Evolutionary conservation across 2,113 vertebrate genomes (phyloP).

Genomic region (Nyctibius bracteatus): DNA sequence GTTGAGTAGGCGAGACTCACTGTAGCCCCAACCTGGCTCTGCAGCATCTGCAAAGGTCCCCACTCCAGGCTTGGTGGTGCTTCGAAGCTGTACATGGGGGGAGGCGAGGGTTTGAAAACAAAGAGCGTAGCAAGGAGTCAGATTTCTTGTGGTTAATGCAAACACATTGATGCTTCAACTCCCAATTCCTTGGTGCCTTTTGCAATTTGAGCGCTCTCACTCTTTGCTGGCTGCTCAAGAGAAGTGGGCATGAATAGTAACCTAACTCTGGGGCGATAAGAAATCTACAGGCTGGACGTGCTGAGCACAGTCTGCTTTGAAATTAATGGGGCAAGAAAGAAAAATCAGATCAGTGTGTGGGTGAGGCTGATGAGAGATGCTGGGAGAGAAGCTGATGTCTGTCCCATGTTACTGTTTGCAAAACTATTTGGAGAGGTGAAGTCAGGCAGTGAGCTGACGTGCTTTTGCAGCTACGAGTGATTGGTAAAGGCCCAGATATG

Average conservation of each 20-base stretch:
- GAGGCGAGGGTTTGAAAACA: not conserved
- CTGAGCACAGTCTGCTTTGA: not conserved
- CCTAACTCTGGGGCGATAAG: fast-evolving
- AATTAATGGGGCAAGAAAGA: not conserved
- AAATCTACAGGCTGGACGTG: not conserved
- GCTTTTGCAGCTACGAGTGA: not conserved
- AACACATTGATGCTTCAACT: not conserved
- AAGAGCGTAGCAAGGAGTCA: not conserved
- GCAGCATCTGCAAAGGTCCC: not conserved
- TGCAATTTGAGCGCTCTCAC: not conserved
- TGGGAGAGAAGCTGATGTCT: not conserved
- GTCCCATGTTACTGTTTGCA: not conserved
- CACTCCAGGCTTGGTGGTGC: not conserved
- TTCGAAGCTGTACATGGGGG: not conserved
- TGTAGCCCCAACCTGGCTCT: not conserved
- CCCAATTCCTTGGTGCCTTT: not conserved
- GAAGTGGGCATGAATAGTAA: not conserved
- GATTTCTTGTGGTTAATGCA: not conserved
- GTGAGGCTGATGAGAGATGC: not conserved
- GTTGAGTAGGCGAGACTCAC: not conserved
- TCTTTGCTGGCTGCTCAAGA: not conserved
- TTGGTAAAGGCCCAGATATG: not conserved
- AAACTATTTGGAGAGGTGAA: not conserved
- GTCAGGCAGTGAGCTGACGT: not conserved
- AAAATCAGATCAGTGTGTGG: not conserved